A percentile compares a stretch with the other conserved stretches of the same genome.
These are phyloP conservation scores for Bothrops jararaca DNA, from an alignment of 2,113 vertebrate species.

Conservation along the genomic window DNA sequence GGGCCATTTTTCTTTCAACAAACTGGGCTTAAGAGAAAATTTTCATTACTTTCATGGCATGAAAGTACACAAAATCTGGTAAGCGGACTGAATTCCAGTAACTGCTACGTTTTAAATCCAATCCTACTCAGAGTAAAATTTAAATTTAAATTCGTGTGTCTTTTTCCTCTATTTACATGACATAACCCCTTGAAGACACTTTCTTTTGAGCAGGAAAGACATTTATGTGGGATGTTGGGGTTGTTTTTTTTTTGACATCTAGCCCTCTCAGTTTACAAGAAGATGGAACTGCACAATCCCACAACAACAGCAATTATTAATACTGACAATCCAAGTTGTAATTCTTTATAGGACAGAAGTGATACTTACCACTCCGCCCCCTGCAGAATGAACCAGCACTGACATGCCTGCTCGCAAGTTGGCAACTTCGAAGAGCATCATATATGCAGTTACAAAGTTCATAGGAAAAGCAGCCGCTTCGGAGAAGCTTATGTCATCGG, in stretches of 20 bases:
- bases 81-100: neutral
- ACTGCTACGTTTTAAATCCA: neutral
- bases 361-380: constrained; percentile 90
- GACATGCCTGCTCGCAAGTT: constrained; percentile 96
- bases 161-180: neutral
- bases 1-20: neutral
- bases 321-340: neutral
- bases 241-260: neutral
- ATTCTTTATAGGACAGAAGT: neutral
- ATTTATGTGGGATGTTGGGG: neutral
- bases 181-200: neutral
- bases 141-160: neutral
- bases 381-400: constrained; percentile 93
- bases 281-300: too few species aligned
- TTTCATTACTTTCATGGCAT: neutral
- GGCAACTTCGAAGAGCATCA: constrained; percentile 98
- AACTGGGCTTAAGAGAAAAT: neutral
- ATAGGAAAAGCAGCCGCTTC: constrained; percentile 94
- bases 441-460: constrained; percentile 96
- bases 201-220: neutral
- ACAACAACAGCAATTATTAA: neutral
- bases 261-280: too few species aligned
- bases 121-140: neutral
- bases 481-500: constrained; percentile 91
- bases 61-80: neutral